A percentile compares a stretch with the other conserved stretches of the same genome.
phyloP scores from a whole-genome alignment of 2,888 invertebrate genomes.

The Timema podura region DNA sequence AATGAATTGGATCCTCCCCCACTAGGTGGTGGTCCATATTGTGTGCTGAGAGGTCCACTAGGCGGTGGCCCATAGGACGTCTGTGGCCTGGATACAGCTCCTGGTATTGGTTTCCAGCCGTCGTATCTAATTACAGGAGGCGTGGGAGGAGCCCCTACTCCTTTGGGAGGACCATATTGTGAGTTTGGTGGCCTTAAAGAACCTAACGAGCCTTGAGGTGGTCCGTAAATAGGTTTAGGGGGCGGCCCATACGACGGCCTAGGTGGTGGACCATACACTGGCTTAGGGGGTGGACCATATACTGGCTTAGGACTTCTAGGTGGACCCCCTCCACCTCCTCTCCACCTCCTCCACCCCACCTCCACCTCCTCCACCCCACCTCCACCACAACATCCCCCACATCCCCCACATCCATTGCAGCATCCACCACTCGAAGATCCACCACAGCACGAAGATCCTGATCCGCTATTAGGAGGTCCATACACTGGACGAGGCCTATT shows the following conservation, averaged over 20 bases:
- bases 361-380: not conserved
- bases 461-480: conserved; percentile 29
- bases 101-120: conserved; percentile 83
- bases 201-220: conserved; percentile 22
- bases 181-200: conserved; percentile 26
- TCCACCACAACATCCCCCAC: not conserved
- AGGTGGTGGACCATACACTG: conserved; percentile 31
- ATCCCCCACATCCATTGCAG: not conserved
- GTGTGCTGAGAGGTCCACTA: conserved; percentile 25
- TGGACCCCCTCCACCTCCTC: not conserved
- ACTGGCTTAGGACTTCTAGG: conserved; percentile 33
- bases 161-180: conserved; percentile 42
- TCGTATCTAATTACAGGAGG: conserved; percentile 73
- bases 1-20: conserved; percentile 20
- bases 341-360: conserved; percentile 4
- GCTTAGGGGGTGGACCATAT: conserved; percentile 30
- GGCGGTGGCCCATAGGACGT: conserved; percentile 32
- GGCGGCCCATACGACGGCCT: conserved; percentile 33
- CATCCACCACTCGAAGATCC: not conserved
- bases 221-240: conserved; percentile 30
- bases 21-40: conserved; percentile 22
- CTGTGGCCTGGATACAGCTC: conserved; percentile 45
- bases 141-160: conserved; percentile 69
- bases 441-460: conserved; percentile 2
- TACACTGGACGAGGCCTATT: conserved; percentile 38